phyloP scores from a whole-genome alignment of 2,888 invertebrate genomes.

The Brachyptera risi region DNA sequence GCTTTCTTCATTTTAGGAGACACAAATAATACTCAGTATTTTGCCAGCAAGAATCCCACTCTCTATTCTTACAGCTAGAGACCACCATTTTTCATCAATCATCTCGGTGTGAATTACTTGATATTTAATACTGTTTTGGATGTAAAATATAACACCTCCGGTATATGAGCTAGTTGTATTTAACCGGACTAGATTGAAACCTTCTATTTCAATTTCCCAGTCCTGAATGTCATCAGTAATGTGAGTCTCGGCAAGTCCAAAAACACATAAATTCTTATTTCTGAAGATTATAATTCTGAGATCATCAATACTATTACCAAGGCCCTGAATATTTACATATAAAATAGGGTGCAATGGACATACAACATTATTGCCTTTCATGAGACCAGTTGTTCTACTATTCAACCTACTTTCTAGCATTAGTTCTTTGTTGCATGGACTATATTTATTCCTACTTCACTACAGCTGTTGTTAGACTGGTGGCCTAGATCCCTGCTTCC shows the following conservation, averaged over 20 bases:
- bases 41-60: background rate
- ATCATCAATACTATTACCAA: background rate
- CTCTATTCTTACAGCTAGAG: background rate
- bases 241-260: background rate
- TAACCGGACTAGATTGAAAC: background rate
- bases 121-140: background rate
- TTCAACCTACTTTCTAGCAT: too few species aligned
- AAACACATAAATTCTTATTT: background rate
- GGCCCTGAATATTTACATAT: background rate
- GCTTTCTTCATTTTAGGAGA: constrained; percentile 14
- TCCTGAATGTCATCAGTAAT: background rate
- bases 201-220: constrained; percentile 1
- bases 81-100: constrained; percentile 6
- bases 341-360: too few species aligned
- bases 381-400: too few species aligned
- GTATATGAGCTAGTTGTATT: background rate
- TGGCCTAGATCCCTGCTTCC: too few species aligned
- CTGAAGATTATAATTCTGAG: background rate
- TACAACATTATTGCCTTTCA: too few species aligned
- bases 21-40: background rate
- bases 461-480: too few species aligned
- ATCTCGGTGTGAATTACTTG: background rate
- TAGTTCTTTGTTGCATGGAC: too few species aligned
- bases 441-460: too few species aligned
- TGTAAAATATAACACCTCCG: constrained; percentile 9